Conservation (phyloP, 2,797 vertebrate genomes). For the Lagodon rhomboides region DNA sequence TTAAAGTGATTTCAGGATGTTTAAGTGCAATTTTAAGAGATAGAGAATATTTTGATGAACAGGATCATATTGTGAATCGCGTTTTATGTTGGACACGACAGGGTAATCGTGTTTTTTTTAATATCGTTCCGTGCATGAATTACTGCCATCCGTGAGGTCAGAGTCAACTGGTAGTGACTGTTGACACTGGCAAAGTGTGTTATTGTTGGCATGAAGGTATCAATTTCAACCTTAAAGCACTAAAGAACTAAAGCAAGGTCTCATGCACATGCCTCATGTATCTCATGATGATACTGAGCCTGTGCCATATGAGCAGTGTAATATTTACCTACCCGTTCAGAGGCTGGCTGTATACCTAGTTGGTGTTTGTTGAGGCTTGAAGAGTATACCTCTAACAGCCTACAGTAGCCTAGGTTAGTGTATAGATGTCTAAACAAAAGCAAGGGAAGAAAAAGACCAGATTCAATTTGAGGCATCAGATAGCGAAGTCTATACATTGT, state of each 20-base stretch:
- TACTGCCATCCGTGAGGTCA: no score
- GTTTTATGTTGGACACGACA: no score
- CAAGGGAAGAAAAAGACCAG: background rate
- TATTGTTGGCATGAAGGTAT: background rate
- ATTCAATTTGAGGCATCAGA: background rate
- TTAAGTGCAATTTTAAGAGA: no score
- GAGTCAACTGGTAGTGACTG: no score
- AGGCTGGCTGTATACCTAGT: no score
- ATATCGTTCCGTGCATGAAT: no score
- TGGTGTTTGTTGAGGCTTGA: background rate
- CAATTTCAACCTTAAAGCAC: background rate
- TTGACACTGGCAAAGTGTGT: background rate
- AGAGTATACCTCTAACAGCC: background rate
- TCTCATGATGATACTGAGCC: background rate
- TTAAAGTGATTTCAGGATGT: no score
- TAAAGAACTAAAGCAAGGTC: background rate
- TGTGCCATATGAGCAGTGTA: background rate
- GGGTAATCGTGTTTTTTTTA: no score
- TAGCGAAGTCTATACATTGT: background rate
- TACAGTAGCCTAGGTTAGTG: background rate
- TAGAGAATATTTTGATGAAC: no score
- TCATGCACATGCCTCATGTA: no score
- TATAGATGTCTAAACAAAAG: background rate
- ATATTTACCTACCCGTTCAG: no score
- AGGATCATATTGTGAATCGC: no score